Conservation (phyloP, 2,113 vertebrate genomes). For the Phrynosoma platyrhinos region DNA sequence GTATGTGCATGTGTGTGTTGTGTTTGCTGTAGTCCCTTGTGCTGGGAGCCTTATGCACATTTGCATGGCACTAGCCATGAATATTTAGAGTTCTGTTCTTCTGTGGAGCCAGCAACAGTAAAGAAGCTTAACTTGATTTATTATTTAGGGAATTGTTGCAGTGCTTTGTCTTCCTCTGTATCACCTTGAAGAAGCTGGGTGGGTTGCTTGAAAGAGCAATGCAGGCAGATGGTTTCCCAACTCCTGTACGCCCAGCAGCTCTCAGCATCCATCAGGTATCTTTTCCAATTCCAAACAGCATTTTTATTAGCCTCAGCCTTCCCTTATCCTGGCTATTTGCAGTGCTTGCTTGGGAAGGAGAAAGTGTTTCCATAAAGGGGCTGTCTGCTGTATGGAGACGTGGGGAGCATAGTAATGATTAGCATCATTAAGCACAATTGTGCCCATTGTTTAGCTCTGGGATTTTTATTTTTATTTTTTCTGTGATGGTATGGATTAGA, state of each 20-base stretch:
- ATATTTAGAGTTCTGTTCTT: no score
- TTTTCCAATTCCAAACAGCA: neutral
- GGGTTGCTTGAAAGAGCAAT: neutral
- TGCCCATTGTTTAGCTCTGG: neutral
- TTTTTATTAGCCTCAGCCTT: neutral
- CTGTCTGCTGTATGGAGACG: neutral
- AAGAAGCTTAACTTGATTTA: neutral
- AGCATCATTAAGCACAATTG: neutral
- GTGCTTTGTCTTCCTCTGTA: neutral
- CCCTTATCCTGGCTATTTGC: neutral
- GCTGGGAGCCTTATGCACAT: no score
- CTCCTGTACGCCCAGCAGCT: no score
- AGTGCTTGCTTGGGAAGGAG: neutral
- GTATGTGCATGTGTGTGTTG: no score
- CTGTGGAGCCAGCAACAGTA: neutral
- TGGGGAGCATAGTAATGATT: neutral
- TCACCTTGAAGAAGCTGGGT: no score
- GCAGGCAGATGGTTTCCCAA: neutral
- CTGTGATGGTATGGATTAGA: neutral
- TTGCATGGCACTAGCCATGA: neutral
- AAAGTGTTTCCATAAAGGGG: neutral
- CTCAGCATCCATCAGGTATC: neutral
- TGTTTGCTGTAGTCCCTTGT: no score
- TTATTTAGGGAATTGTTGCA: neutral
- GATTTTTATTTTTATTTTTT: constrained; percentile 8